These are phyloP conservation scores for Melanerpes aurifrons DNA, from an alignment of 2,113 vertebrate species.

Conservation along the genomic window DNA sequence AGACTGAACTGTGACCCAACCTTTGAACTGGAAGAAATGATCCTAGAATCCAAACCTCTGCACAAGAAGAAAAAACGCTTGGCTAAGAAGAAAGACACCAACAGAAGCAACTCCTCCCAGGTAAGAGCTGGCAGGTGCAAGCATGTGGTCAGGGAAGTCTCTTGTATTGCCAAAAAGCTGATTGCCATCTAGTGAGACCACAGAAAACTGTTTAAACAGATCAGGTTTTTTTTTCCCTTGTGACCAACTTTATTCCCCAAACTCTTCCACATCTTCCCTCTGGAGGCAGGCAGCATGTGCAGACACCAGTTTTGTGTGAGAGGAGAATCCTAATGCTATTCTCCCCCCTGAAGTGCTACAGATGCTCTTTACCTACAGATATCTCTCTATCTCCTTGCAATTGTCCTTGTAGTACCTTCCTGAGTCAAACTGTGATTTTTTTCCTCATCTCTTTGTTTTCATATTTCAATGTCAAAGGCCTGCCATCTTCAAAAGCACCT, in stretches of 20 bases:
- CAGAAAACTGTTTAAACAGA: neutral
- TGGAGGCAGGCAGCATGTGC: neutral
- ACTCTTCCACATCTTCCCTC: neutral
- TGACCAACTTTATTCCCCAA: neutral
- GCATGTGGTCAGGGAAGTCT: too few relatives aligned
- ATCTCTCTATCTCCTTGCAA: neutral
- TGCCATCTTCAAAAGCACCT: constrained; percentile 90
- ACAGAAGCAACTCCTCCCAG: constrained; percentile 83
- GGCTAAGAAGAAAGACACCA: constrained; percentile 86
- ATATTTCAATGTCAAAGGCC: constrained; percentile 69
- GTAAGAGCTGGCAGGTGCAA: constrained; percentile 67
- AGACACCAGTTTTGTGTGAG: neutral
- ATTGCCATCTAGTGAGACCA: neutral
- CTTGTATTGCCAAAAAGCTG: neutral
- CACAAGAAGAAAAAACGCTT: constrained; percentile 98
- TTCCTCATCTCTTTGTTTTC: neutral
- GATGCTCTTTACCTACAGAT: neutral
- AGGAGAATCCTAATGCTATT: neutral
- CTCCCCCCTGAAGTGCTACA: neutral
- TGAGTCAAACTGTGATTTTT: neutral
- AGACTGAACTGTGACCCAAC: constrained; percentile 95
- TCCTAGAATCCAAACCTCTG: constrained; percentile 95
- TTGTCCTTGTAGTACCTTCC: neutral
- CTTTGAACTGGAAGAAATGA: constrained; percentile 99
- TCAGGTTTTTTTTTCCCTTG: neutral